Percentiles rank a stretch among this genome's conserved stretches.
phyloP scores from a whole-genome alignment of 2,888 invertebrate genomes.

The Parascotia fuliginaria region DNA sequence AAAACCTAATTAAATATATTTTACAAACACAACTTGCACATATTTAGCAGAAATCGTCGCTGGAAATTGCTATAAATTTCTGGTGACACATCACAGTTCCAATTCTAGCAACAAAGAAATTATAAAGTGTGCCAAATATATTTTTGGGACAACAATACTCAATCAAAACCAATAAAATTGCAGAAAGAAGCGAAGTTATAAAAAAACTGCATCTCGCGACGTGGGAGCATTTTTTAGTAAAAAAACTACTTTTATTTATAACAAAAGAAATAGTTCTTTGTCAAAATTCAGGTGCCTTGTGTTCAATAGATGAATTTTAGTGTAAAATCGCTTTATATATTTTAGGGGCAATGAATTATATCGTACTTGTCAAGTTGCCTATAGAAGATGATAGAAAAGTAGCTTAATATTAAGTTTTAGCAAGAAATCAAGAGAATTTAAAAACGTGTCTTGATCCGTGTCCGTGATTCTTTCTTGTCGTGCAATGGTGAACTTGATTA shows the following conservation, averaged over 20 bases:
- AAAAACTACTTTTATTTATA: slow-evolving; percentile 57
- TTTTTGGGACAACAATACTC: slow-evolving; percentile 50
- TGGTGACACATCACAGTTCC: not conserved
- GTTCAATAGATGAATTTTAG: slow-evolving; percentile 52
- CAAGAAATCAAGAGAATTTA: too few species aligned
- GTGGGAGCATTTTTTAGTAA: slow-evolving; percentile 70
- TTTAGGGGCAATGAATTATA: slow-evolving; percentile 25
- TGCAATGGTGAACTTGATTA: too few species aligned
- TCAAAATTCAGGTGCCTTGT: slow-evolving; percentile 67
- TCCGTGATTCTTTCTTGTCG: too few species aligned
- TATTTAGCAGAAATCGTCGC: too few species aligned
- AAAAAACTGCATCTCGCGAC: slow-evolving; percentile 68
- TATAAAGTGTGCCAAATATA: slow-evolving; percentile 30
- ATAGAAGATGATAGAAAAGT: not conserved
- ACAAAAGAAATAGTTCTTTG: slow-evolving; percentile 64
- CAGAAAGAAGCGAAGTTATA: slow-evolving; percentile 44
- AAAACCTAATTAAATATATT: too few species aligned
- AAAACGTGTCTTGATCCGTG: too few species aligned
- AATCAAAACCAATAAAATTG: slow-evolving; percentile 62
- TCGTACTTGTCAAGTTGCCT: slow-evolving; percentile 5
- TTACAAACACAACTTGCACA: too few species aligned
- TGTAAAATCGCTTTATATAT: slow-evolving; percentile 36
- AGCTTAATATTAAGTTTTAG: too few species aligned
- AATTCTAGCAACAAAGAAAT: slow-evolving; percentile 9
- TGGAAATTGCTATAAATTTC: too few species aligned